Base-by-base conservation (phyloP, 2,113 vertebrate genomes). In the Scolopax mira region DNA sequence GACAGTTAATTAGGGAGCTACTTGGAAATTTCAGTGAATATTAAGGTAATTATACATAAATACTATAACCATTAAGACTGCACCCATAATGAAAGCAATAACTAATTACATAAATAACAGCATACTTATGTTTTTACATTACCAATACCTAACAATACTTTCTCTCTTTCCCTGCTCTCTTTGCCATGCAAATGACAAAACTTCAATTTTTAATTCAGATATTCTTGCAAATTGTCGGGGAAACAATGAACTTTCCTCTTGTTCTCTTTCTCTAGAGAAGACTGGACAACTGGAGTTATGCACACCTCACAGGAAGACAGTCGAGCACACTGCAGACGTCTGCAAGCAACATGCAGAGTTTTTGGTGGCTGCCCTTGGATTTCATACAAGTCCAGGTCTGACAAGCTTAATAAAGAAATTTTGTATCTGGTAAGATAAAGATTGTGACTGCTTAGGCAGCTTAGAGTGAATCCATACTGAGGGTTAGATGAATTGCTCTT, bases 21-120 rank as follows among this genome's bases (percentile, higher is more conserved):
- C 98, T 98, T 98, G 98, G 98, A 98, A 98, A 98, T 99, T 99
- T 98, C 98, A 98, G 98, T 98, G 98, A 98, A 99, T 98, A 98
- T 99, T 98, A 98, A 99, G 98, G 98, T 98, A 99, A 98, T 98
- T 98, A 98, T 98, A 98, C 98, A 98, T 98, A 98, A 98, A 98
- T 98, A 98, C 98, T 98, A 98, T 98, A 98, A 98, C 98, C 98
- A 99, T 98, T 99, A 98, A 98, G 98, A 98, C 98, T 98, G 98
- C 97, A 98, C 97, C 98, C 98, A 98, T 98, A 98, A 98, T 98
- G 98, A 98, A 98, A 98, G 98, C 98, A 98, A 98, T 98, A 98
- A 98, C 98, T 98, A 98, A 98, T 99, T 99, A 98, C 98, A 98
- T 97, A 98, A 98, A 98, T 98, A 98, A 98, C 98, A 98, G 98